A percentile compares a stretch with the other conserved stretches of the same genome.
These are phyloP conservation scores for Ormia ochracea DNA, from an alignment of 2,888 invertebrate genomes.

Conservation along the genomic window DNA sequence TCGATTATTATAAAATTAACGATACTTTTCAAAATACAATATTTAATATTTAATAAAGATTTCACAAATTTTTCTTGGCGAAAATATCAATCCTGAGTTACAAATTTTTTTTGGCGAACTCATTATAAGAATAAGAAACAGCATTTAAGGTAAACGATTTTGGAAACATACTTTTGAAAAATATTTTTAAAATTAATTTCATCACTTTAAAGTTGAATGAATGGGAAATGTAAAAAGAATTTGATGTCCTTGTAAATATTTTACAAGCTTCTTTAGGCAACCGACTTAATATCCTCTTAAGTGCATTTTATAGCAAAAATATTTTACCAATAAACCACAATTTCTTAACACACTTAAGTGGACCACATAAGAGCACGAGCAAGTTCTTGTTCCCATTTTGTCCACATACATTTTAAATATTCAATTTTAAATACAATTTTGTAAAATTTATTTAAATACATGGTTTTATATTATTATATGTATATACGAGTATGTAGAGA, in stretches of 20 bases:
- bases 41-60: too few relatives aligned
- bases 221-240: background rate
- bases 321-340: constrained; percentile 7
- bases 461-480: too few relatives aligned
- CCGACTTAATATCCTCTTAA: background rate
- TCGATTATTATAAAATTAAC: too few relatives aligned
- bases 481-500: too few relatives aligned
- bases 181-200: too few relatives aligned
- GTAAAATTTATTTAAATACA: background rate
- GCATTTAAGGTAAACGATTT: too few relatives aligned
- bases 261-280: background rate
- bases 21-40: too few relatives aligned
- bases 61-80: too few relatives aligned
- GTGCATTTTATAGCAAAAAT: background rate
- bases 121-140: too few relatives aligned
- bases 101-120: too few relatives aligned
- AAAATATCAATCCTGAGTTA: too few relatives aligned
- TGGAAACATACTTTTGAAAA: too few relatives aligned
- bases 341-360: background rate
- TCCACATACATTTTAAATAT: constrained; percentile 4
- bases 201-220: background rate
- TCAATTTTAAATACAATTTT: background rate
- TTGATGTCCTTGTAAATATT: background rate
- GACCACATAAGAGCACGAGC: background rate
- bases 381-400: constrained; percentile 2